These are phyloP conservation scores for Serripes groenlandicus DNA, from an alignment of 2,888 invertebrate genomes.

Conservation along the genomic window DNA sequence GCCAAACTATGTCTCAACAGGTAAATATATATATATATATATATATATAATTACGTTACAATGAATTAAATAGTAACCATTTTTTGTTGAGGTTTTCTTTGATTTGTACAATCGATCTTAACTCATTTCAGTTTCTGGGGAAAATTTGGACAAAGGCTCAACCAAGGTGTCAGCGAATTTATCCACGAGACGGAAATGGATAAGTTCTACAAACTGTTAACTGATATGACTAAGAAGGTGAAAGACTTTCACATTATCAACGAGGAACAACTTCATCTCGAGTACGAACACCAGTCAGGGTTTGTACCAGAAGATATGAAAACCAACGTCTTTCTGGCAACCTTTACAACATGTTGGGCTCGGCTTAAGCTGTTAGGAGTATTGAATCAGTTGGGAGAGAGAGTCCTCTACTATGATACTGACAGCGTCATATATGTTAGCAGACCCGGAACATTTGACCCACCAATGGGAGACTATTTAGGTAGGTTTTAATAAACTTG, in stretches of 20 bases:
- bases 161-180: neutral
- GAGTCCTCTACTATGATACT: conserved; percentile 48
- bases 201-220: conserved; percentile 15
- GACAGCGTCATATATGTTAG: conserved; percentile 35
- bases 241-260: conserved; percentile 32
- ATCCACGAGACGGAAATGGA: conserved; percentile 19
- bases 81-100: too few species aligned
- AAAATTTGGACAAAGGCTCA: conserved; percentile 51
- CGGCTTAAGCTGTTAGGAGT: conserved; percentile 27
- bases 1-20: conserved; percentile 56
- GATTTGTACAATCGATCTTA: too few species aligned
- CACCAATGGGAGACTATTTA: conserved; percentile 32
- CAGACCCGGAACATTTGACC: conserved; percentile 23
- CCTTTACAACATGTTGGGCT: conserved; percentile 59
- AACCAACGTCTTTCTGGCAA: conserved; percentile 27
- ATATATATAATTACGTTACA: too few species aligned
- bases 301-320: conserved; percentile 34
- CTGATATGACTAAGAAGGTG: conserved; percentile 23
- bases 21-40: too few species aligned
- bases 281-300: conserved; percentile 18
- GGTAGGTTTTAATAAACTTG: too few species aligned
- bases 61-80: too few species aligned
- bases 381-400: conserved; percentile 15
- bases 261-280: conserved; percentile 29
- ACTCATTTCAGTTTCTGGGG: conserved; percentile 60